phyloP scores from a whole-genome alignment of 2,888 invertebrate genomes.

The Phytoseiulus persimilis region DNA sequence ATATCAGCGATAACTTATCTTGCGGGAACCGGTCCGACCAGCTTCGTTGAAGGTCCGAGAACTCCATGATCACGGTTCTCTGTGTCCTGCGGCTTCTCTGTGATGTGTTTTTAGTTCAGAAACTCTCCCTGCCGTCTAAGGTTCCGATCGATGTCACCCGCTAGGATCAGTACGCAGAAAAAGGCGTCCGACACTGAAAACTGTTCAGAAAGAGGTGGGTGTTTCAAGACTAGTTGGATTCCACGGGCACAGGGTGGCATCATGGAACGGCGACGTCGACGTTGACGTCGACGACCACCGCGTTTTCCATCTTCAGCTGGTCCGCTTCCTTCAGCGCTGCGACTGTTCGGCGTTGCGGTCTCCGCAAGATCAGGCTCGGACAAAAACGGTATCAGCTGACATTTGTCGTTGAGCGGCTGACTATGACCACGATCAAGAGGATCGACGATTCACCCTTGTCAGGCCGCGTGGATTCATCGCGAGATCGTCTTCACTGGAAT shows the following conservation, averaged over 20 bases:
- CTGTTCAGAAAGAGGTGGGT: background rate
- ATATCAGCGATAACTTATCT: conserved; percentile 20
- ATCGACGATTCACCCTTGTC: too few species aligned
- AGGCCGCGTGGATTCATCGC: background rate
- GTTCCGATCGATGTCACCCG: background rate
- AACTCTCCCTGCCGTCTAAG: too few species aligned
- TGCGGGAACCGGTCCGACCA: conserved; percentile 31
- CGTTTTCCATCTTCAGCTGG: background rate
- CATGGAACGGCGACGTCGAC: background rate
- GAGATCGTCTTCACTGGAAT: background rate
- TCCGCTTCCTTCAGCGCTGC: background rate
- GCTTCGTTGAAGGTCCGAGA: conserved; percentile 29
- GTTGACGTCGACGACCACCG: background rate
- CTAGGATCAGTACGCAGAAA: background rate
- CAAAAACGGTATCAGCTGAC: background rate
- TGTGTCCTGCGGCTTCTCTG: background rate
- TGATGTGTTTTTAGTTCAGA: too few species aligned
- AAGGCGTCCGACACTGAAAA: background rate
- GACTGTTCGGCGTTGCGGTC: background rate
- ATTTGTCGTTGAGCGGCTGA: background rate
- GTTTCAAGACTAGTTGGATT: background rate
- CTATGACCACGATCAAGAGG: too few species aligned
- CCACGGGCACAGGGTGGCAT: background rate
- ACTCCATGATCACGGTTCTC: background rate
- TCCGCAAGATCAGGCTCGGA: background rate